These are phyloP conservation scores for Pseudonaja textilis DNA, from an alignment of 2,113 vertebrate genomes.

Conservation along the genomic window DNA sequence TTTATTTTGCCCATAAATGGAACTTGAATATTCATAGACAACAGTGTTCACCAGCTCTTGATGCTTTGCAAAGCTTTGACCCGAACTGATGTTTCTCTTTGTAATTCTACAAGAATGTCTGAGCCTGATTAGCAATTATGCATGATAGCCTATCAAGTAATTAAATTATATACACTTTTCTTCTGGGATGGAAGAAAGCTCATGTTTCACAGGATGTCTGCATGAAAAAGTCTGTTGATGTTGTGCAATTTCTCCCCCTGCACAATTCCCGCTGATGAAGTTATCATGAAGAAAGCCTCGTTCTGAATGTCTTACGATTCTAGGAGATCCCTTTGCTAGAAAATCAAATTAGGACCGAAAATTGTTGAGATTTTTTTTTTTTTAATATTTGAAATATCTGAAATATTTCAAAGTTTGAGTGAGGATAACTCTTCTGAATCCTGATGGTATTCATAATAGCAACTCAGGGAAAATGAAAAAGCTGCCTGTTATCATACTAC, in stretches of 20 bases:
- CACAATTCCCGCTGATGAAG: constrained; percentile 9
- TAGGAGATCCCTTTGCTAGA: constrained; percentile 30
- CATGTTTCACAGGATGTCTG: constrained; percentile 36
- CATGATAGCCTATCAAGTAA: constrained; percentile 41
- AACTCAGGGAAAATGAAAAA: not conserved
- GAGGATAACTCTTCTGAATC: not conserved
- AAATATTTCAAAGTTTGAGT: constrained; percentile 17
- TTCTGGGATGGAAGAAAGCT: constrained; percentile 38
- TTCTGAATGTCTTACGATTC: constrained; percentile 4
- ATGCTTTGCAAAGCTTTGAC: constrained; percentile 45
- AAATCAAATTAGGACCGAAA: constrained; percentile 41
- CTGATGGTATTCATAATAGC: not conserved
- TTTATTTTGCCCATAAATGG: constrained; percentile 74
- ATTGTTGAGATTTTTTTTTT: constrained; percentile 37
- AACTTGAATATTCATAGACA: constrained; percentile 48
- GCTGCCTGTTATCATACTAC: not conserved
- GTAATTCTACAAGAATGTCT: constrained; percentile 50
- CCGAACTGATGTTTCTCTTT: constrained; percentile 42
- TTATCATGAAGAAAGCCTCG: not conserved
- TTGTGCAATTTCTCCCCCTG: not conserved
- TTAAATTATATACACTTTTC: constrained; percentile 43
- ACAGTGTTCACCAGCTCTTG: constrained; percentile 44
- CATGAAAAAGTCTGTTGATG: constrained; percentile 32
- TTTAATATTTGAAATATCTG: not conserved
- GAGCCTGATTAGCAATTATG: constrained; percentile 52